Evolutionary conservation across 2,113 vertebrate genomes (phyloP), one percentile per base, ranked within the genome.

Genomic region (Anarrhichthys ocellatus): DNA sequence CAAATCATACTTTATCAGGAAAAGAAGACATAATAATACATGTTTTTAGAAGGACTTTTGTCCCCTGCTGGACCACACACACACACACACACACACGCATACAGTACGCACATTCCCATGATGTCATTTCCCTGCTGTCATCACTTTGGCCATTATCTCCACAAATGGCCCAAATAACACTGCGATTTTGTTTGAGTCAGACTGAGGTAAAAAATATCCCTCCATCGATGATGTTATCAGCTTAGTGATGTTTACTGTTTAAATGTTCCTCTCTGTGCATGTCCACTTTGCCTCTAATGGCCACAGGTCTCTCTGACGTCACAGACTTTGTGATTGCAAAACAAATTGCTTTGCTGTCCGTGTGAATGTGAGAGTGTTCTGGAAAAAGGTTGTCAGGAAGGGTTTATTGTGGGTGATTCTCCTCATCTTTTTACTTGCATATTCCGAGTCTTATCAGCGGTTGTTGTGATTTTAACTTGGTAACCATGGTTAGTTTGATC

Each of bases 71-170:
- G 18, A 15, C 22, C 34, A 66, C 32, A 40, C 38, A 70, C 40
- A 61, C 40, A 71, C 56, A 74, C 44, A 62, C 42, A 78, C 59
- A 59, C 59, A 69, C 66, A 58, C 3, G 2, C 71, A 70, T 54
- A 65, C 22, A 42, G 34, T 40, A 56, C 40, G 46, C 32, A 59
- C 44, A 76, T 80, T 69, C 82, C 75, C 81, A 81, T 74, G 63
- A 85, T 73, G 84, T 87, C 38, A 83, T 80, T 85, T 81, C 66
- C 75, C 64, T 8, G 82, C 77, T 86, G 75, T 91, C 85, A 86
- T 77, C 78, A 46, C 52, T 68, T 36, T 54, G 24, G 73, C 86
- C 82, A 77, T 87, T 90, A 82, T 86, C 73, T 64, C 76, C 85
- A 77, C 40, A 82, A 87, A 87, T 48, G 58, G 27, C 74, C 73